Percentiles rank a stretch among this genome's conserved stretches.
These are phyloP conservation scores for Carterocephalus palaemon DNA, from an alignment of 2,888 invertebrate species.

Conservation along the genomic window DNA sequence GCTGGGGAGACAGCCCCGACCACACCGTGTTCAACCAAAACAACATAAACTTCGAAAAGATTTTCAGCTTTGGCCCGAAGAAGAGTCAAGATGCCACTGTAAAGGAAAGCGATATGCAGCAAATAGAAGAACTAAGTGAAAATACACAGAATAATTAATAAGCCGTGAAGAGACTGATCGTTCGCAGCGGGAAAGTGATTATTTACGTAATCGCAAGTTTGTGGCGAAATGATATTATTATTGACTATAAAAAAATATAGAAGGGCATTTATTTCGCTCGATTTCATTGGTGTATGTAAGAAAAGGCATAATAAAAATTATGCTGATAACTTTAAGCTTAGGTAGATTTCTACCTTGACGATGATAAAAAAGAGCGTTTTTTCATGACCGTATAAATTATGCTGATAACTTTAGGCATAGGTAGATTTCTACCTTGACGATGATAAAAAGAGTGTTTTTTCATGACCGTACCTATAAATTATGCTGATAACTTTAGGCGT, in stretches of 20 bases:
- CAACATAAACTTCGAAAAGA: slow-evolving; percentile 64
- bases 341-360: too few relatives aligned
- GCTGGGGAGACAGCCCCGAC: slow-evolving; percentile 68
- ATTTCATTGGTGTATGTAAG: slow-evolving; percentile 9
- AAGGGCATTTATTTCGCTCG: slow-evolving; percentile 24
- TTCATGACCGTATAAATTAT: too few relatives aligned
- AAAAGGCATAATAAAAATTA: slow-evolving; percentile 8
- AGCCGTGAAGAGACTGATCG: slow-evolving; percentile 29
- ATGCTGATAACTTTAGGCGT: too few relatives aligned
- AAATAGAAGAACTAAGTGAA: slow-evolving; percentile 33
- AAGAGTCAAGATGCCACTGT: slow-evolving; percentile 33
- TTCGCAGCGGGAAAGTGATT: slow-evolving; percentile 28
- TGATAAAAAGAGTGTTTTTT: too few relatives aligned
- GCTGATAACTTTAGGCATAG: too few relatives aligned
- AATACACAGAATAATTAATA: slow-evolving; percentile 33
- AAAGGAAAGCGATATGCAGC: slow-evolving; percentile 24
- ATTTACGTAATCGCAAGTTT: slow-evolving; percentile 20
- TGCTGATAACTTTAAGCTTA: too few relatives aligned
- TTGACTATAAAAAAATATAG: slow-evolving; percentile 20
- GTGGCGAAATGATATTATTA: slow-evolving; percentile 9
- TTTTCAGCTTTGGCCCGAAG: slow-evolving; percentile 54
- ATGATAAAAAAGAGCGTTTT: too few relatives aligned
- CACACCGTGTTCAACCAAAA: slow-evolving; percentile 71
- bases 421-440: too few relatives aligned
- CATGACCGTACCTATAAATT: too few relatives aligned